Conservation (phyloP, 2,888 invertebrate species). For the Epinotia ramella region DNA sequence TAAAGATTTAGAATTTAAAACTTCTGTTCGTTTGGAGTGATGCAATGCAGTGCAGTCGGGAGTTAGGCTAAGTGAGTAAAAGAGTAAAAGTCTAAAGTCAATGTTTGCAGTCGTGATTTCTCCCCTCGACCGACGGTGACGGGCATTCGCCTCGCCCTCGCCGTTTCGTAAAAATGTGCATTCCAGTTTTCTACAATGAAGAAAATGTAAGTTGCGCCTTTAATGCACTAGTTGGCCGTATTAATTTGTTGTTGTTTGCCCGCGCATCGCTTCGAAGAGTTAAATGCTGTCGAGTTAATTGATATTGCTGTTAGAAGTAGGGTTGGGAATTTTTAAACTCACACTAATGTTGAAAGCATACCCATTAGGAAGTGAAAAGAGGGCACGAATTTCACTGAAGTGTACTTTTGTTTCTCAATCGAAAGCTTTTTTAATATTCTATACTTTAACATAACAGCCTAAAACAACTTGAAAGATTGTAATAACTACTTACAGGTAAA, state of each 20-base stretch:
- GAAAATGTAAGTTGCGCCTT: conserved; percentile 35
- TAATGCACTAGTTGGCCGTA: conserved; percentile 29
- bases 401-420: no score
- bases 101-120: conserved; percentile 84
- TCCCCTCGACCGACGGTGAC: conserved; percentile 71
- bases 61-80: conserved; percentile 82
- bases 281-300: conserved; percentile 14
- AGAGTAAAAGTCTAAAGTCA: conserved; percentile 83
- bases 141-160: conserved; percentile 57
- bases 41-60: conserved; percentile 71
- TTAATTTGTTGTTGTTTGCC: conserved; percentile 35
- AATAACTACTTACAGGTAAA: no score
- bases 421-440: no score
- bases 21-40: conserved; percentile 73
- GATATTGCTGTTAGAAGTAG: background rate
- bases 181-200: conserved; percentile 53
- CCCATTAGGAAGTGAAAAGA: no score
- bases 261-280: background rate
- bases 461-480: no score
- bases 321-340: background rate
- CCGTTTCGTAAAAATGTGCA: conserved; percentile 60
- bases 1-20: conserved; percentile 71
- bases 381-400: no score
- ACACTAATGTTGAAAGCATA: background rate
- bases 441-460: no score